Base-by-base conservation (phyloP, 2,797 vertebrate genomes). In the Danio jaintianensis region DNA sequence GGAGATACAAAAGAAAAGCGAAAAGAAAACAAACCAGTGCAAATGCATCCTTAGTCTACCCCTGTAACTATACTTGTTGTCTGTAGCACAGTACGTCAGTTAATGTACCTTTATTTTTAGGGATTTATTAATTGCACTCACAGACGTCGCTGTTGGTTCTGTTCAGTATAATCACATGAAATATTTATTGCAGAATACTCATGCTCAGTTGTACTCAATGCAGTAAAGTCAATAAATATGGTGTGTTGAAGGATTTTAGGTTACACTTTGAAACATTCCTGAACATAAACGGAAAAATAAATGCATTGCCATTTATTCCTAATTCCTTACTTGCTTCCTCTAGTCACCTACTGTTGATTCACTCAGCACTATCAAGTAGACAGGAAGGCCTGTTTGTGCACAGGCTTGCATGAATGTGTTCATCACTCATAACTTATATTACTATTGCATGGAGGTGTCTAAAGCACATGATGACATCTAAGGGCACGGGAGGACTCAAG, bases 391-490 rank as follows among this genome's bases (percentile, higher is more conserved):
- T 59, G 50, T 36, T 16, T 78, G 78, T 82, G 71, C 79, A 78
- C 75, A 50, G 81, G 80, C 73, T 53, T 70, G 62, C 59, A 71
- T 72, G 18, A 72, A 72, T 68, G 20, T 67, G 53, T 67, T 80
- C 53, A 61, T 58, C 36, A 59, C 10, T 64, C 40, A 58, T 70
- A 64, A 55, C 42, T 69, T 97, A 99, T 88, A 98, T 96, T 83
- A 97, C 91, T 75, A 99, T 94, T 0, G 97, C 96, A 76, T 96
- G 94, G 73, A 99, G 95, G 84, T 96, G 94, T 82, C 96, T 96
- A 93, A 99, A 99, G 79, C 98, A 99, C 95, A 97, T 95, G 93
- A 98, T 96, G 87, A 99, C 93, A 80, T 99, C 97, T 90, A 96
- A 45, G 0, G 98, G 97, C 77, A 98, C 94, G 22, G 97, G 97